Evolutionary conservation across 2,113 vertebrate species (phyloP).

Genomic region (Larimichthys crocea): DNA sequence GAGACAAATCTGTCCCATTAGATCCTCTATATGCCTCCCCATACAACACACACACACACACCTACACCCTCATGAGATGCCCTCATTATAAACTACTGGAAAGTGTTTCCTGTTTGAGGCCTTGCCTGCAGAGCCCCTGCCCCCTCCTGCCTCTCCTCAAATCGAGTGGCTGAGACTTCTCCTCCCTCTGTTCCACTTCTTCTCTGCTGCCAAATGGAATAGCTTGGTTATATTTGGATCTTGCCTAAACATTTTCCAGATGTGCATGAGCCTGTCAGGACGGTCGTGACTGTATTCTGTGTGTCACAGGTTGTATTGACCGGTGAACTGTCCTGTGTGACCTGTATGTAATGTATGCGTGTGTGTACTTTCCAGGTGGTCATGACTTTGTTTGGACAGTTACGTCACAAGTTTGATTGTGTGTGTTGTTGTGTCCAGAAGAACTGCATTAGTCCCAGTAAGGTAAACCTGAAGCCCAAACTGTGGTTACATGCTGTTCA

Average conservation of each 20-base stretch:
- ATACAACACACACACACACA: conserved; percentile 4
- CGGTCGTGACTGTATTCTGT: background rate
- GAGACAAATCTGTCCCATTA: conserved; percentile 55
- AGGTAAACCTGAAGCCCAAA: background rate
- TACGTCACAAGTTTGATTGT: background rate
- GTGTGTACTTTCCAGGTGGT: conserved; percentile 32
- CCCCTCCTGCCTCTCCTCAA: background rate
- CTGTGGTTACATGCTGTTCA: background rate
- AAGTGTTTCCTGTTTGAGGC: conserved; percentile 33
- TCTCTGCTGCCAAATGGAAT: conserved; percentile 9
- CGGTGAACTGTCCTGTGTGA: conserved; percentile 18
- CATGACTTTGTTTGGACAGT: conserved; percentile 26
- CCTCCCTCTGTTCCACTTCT: background rate
- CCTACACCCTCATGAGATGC: background rate
- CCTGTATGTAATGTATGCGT: conserved; percentile 8
- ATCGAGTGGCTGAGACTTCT: background rate
- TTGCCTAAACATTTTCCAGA: conserved; percentile 18
- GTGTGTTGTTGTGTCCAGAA: conserved; percentile 22
- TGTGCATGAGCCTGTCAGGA: background rate
- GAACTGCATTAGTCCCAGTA: background rate
- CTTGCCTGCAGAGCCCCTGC: background rate
- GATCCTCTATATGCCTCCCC: background rate
- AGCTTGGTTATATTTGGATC: conserved; percentile 44
- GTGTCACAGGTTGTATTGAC: conserved; percentile 20
- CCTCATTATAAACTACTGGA: conserved; percentile 39